Evolutionary conservation across 2,797 vertebrate species (phyloP).

Genomic region (Chrysocyon brachyurus): DNA sequence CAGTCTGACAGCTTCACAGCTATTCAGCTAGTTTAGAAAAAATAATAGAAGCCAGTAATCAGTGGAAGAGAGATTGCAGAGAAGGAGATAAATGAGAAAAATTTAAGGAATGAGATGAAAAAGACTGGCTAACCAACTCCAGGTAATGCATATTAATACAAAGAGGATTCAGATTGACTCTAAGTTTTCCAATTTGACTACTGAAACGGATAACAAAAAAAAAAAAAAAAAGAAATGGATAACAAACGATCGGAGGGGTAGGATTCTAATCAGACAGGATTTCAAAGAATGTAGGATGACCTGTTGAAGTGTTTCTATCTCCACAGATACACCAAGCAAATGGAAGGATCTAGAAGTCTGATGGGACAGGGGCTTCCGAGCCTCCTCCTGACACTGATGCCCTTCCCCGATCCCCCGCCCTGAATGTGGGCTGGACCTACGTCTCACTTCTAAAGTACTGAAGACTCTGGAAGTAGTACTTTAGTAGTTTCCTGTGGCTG

Average conservation of each 20-base stretch:
- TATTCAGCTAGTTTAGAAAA: background rate
- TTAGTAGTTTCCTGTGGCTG: background rate
- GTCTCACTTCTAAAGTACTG: background rate
- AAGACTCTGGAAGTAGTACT: background rate
- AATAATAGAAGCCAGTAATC: background rate
- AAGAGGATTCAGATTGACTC: background rate
- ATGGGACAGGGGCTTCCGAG: background rate
- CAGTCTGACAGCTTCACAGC: background rate
- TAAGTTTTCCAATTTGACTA: conserved; percentile 7
- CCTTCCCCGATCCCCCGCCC: background rate
- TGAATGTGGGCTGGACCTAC: background rate
- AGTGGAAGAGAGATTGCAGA: background rate
- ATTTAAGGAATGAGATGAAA: background rate
- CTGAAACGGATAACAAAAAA: background rate
- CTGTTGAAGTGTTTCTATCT: background rate
- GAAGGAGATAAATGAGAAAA: background rate
- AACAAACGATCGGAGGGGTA: no score
- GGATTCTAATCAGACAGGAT: background rate
- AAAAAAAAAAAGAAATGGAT: no score
- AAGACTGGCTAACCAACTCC: background rate
- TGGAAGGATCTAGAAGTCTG: background rate
- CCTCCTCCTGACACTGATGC: background rate
- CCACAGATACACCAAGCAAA: background rate
- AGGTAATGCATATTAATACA: background rate
- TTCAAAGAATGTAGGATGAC: background rate